Evolutionary conservation across 2,113 vertebrate species (phyloP), one percentile per base, ranked within the genome.

Genomic region (Hippocampus abdominalis): DNA sequence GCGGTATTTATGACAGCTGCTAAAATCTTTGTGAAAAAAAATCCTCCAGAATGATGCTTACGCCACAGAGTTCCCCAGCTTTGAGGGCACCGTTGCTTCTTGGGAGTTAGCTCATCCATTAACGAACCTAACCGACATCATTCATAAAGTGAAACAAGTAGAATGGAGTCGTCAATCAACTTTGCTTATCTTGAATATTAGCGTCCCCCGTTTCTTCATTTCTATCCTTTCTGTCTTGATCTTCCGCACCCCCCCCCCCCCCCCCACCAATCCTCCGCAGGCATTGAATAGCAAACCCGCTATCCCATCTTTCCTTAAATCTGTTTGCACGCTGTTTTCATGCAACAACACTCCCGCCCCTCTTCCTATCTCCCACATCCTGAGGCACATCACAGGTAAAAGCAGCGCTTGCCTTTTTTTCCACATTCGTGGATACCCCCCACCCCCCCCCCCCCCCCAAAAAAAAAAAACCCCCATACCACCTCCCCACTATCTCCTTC

Each of bases 301-400:
- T n/a, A n/a, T n/a, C 79, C 71, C 79, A 66, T 75, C 77, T 78
- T 72, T 72, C 74, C 72, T 82, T 72, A 83, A 82, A 82, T 82
- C 79, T 78, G 79, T 79, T 81, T 76, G 76, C 80, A 72, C 61
- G 65, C 74, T 84, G 76, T 74, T 87, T 80, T 79, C 77, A 75
- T 83, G 66, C 77, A 81, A 66, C 81, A 81, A 61, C 80, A 77
- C 80, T 84, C 70, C 74, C 71, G 12, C 64, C 77, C 79, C 74
- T 76, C 73, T 72, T 75, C 60, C 72, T 61, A 21, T 68, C 80
- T 82, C 62, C 71, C 69, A 61, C 72, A 59, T 84, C 84, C 84
- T 83, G 71, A 54, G 83, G 85, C 84, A 42, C 69, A 72, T 79
- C 69, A 36, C 82, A 90, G 86, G 86, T 86, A 85, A 70, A 80